A percentile compares a stretch with the other conserved stretches of the same genome.
phyloP scores from a whole-genome alignment of 1,140 invertebrate species.

The Orius laevigatus region DNA sequence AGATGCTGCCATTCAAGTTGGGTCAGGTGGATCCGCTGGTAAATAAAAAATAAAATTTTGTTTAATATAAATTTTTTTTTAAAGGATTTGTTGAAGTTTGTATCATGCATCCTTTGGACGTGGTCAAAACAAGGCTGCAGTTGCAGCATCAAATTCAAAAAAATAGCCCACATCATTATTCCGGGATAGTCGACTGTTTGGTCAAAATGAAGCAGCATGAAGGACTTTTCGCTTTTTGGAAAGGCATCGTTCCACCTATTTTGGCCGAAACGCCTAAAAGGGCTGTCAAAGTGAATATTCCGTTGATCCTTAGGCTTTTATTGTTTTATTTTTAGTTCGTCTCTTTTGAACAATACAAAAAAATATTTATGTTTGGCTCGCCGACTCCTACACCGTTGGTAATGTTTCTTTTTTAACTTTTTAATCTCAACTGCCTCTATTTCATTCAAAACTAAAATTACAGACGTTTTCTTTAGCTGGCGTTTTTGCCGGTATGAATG shows the following conservation, averaged over 20 bases:
- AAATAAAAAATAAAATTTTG: constrained; percentile 15
- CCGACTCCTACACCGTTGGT: constrained; percentile 53
- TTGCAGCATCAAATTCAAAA: constrained; percentile 40
- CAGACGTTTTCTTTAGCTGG: constrained; percentile 77
- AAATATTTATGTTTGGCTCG: constrained; percentile 60
- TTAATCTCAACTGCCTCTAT: not conserved
- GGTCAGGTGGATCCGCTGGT: constrained; percentile 75
- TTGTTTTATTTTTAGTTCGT: constrained; percentile 47
- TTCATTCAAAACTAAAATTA: constrained; percentile 22
- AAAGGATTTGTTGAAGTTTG: constrained; percentile 79
- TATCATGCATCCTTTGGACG: constrained; percentile 87
- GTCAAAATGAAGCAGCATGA: constrained; percentile 73
- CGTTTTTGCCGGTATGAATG: constrained; percentile 67
- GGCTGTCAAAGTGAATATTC: constrained; percentile 53
- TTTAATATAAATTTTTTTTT: constrained; percentile 9
- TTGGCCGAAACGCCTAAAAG: constrained; percentile 88
- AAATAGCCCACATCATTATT: constrained; percentile 48
- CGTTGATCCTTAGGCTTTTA: constrained; percentile 1
- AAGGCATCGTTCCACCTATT: constrained; percentile 82
- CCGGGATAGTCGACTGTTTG: constrained; percentile 71
- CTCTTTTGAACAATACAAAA: constrained; percentile 84
- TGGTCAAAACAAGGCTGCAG: constrained; percentile 79
- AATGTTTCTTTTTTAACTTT: constrained; percentile 17
- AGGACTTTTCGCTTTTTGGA: constrained; percentile 66
- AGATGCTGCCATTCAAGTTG: constrained; percentile 65